phyloP scores from a whole-genome alignment of 2,888 invertebrate species.

The Blastobasis adustella region DNA sequence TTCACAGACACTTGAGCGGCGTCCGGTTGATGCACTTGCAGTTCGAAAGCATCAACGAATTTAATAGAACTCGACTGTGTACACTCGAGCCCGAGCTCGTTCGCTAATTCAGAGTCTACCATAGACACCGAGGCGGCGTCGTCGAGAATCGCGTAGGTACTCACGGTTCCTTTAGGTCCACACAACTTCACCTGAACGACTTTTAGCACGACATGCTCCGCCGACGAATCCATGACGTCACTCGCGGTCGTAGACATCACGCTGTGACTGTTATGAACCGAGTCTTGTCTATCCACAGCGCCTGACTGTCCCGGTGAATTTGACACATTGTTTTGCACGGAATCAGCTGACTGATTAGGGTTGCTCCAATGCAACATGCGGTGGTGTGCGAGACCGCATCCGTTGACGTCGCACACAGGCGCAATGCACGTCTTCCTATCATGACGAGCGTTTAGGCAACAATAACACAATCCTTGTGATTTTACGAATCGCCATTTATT shows the following conservation, averaged over 20 bases:
- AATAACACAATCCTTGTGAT: constrained; percentile 5
- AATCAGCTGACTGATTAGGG: background rate
- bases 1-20: constrained; percentile 10
- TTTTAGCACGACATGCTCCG: constrained; percentile 7
- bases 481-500: constrained; percentile 11
- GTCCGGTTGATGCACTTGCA: constrained; percentile 4
- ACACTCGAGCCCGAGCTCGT: constrained; percentile 1
- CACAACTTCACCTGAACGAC: constrained; percentile 9
- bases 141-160: constrained; percentile 10
- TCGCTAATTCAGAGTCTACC: constrained; percentile 8
- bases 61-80: constrained; percentile 1
- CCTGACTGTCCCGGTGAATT: background rate
- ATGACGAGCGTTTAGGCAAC: constrained; percentile 1
- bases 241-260: background rate
- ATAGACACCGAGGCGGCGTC: constrained; percentile 13
- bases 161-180: constrained; percentile 11
- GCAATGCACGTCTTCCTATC: constrained; percentile 2
- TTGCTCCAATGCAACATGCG: constrained; percentile 9
- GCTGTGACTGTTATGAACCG: background rate
- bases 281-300: background rate
- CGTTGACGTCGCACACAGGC: constrained; percentile 8
- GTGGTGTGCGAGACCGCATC: constrained; percentile 12
- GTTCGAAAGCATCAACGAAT: constrained; percentile 4
- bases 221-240: background rate
- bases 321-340: background rate